Percentiles rank a stretch among this genome's conserved stretches.
phyloP scores from a whole-genome alignment of 2,113 vertebrate species.

The Stegastes partitus region DNA sequence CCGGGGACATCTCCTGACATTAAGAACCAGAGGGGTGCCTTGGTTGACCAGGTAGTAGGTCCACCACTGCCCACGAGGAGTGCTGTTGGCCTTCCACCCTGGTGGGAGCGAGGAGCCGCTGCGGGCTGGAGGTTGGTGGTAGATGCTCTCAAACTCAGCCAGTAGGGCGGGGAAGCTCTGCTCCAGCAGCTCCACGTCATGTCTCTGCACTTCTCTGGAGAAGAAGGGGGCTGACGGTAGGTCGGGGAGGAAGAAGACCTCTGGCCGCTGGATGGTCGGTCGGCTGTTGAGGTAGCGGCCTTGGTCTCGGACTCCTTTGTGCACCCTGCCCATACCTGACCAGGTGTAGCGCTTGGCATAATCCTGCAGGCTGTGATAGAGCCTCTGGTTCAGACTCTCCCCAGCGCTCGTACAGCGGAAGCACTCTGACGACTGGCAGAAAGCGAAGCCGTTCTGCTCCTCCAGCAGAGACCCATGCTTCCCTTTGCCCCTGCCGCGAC shows the following conservation, averaged over 20 bases:
- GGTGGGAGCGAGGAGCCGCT: slow-evolving; percentile 91
- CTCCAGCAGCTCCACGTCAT: slow-evolving; percentile 96
- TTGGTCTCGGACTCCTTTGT: slow-evolving; percentile 96
- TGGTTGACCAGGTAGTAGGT: slow-evolving; percentile 98
- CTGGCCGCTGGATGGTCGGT: slow-evolving; percentile 95
- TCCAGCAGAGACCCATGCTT: slow-evolving; percentile 78
- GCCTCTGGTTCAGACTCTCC: slow-evolving; percentile 94
- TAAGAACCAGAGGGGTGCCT: slow-evolving; percentile 93
- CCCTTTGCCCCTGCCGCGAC: slow-evolving; percentile 73
- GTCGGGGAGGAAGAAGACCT: slow-evolving; percentile 97
- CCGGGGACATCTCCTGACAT: slow-evolving; percentile 95
- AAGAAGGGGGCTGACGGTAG: slow-evolving; percentile 94
- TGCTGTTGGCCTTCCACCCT: slow-evolving; percentile 95
- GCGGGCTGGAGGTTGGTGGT: slow-evolving; percentile 90
- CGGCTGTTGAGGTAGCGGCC: slow-evolving; percentile 91
- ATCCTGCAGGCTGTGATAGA: slow-evolving; percentile 97
- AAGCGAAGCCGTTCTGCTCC: slow-evolving; percentile 91
- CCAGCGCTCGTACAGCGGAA: slow-evolving; percentile 88
- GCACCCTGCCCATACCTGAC: slow-evolving; percentile 98
- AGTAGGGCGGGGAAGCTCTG: slow-evolving; percentile 94
- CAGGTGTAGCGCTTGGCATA: slow-evolving; percentile 99
- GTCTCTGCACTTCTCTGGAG: slow-evolving; percentile 95
- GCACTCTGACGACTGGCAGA: slow-evolving; percentile 93
- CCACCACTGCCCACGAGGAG: slow-evolving; percentile 94
- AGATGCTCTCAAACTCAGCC: slow-evolving; percentile 94